Percentiles rank a stretch among this genome's conserved stretches.
Conservation (phyloP, 2,888 invertebrate species). For the Abrostola triplasia region DNA sequence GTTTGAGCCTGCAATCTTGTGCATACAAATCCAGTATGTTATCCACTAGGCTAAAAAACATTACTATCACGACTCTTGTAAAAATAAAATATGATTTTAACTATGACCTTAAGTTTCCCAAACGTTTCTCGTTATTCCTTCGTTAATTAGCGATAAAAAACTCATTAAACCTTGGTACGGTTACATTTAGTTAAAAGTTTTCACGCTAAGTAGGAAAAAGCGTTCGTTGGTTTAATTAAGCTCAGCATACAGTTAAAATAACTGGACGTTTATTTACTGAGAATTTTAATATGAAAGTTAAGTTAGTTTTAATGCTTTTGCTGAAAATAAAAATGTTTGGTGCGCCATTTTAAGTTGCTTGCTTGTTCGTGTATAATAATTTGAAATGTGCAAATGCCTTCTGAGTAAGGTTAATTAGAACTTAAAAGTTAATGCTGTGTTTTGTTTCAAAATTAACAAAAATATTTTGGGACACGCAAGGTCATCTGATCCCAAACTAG, state of each 20-base stretch:
- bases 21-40: too few species aligned
- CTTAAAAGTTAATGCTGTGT: too few species aligned
- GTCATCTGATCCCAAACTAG: too few species aligned
- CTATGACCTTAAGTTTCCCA: conserved; percentile 10
- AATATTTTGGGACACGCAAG: too few species aligned
- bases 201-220: conserved; percentile 14
- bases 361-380: too few species aligned
- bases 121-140: conserved; percentile 19
- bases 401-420: too few species aligned
- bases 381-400: too few species aligned
- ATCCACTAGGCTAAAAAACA: too few species aligned
- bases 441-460: too few species aligned
- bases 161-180: conserved; percentile 37
- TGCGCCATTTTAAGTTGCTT: neutral
- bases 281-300: conserved; percentile 17
- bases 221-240: conserved; percentile 42
- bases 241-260: conserved; percentile 27
- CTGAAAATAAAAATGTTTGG: conserved; percentile 5
- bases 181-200: conserved; percentile 26
- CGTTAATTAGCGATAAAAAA: conserved; percentile 42
- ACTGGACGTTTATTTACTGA: conserved; percentile 25
- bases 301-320: conserved; percentile 14
- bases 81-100: neutral
- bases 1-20: too few species aligned
- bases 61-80: too few species aligned